A percentile compares a stretch with the other conserved stretches of the same genome.
Evolutionary conservation across 1,140 invertebrate species (phyloP).

Genomic region (Lordiphosa clarofinis): DNA sequence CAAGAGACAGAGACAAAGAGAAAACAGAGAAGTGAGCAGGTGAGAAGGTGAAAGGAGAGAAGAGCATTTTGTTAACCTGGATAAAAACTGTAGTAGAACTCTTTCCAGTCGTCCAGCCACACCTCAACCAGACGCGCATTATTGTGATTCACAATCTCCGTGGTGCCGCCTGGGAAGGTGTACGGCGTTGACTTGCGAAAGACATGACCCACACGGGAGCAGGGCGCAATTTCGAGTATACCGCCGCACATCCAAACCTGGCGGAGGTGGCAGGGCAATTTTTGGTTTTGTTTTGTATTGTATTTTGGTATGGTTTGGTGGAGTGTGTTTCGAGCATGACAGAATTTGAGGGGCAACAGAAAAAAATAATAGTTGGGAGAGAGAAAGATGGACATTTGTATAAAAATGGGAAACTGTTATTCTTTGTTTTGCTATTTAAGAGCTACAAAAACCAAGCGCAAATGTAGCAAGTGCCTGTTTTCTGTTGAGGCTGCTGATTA

Average conservation of each 20-base stretch:
- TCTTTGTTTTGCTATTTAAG: constrained; percentile 6
- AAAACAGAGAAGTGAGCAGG: constrained; percentile 26
- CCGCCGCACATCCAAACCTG: constrained; percentile 99
- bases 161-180: constrained; percentile 98
- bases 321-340: constrained; percentile 15
- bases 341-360: constrained; percentile 12
- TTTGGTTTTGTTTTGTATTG: constrained; percentile 7
- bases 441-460: constrained; percentile 37
- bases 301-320: constrained; percentile 2
- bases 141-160: constrained; percentile 98
- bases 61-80: constrained; percentile 85
- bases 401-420: constrained; percentile 11
- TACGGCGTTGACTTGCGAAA: constrained; percentile 99
- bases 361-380: constrained; percentile 25
- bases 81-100: constrained; percentile 99
- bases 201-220: constrained; percentile 96
- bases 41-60: constrained; percentile 52
- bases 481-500: neutral
- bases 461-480: constrained; percentile 9
- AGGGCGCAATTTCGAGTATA: constrained; percentile 92
- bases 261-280: neutral
- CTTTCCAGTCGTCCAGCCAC: constrained; percentile 98
- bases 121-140: constrained; percentile 97
- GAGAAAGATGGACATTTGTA: constrained; percentile 55
- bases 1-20: constrained; percentile 46